These are phyloP conservation scores for Caenorhabditis briggsae DNA, from an alignment of 1,140 invertebrate genomes.

Conservation along the genomic window DNA sequence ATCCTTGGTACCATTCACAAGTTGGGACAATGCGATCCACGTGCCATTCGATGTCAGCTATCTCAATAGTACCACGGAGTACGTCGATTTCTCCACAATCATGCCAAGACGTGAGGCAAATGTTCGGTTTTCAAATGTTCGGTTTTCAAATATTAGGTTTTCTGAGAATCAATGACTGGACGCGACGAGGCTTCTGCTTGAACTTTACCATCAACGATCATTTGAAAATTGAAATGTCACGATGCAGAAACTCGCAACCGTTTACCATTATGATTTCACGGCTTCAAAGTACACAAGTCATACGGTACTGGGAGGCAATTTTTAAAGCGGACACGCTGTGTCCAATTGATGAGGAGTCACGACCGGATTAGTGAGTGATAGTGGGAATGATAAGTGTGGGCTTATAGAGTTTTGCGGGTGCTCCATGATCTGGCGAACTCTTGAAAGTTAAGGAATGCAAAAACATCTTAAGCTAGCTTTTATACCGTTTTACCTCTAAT, in stretches of 20 bases:
- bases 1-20: not conserved
- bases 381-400: not conserved
- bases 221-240: slow-evolving; percentile 2
- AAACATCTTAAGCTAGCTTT: too few species aligned
- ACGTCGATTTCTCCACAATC: slow-evolving; percentile 9
- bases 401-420: too few species aligned
- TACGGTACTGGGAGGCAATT: not conserved
- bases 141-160: too few species aligned
- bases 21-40: not conserved
- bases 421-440: too few species aligned
- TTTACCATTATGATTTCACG: not conserved
- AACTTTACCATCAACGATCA: not conserved
- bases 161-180: not conserved
- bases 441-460: too few species aligned
- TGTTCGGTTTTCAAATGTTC: too few species aligned
- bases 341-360: not conserved
- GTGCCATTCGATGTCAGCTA: not conserved
- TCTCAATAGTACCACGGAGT: not conserved
- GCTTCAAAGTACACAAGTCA: not conserved
- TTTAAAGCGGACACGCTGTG: not conserved
- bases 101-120: not conserved
- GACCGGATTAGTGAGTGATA: not conserved
- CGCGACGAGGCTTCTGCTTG: not conserved
- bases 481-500: too few species aligned
- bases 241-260: not conserved